A percentile compares a stretch with the other conserved stretches of the same genome.
phyloP scores from a whole-genome alignment of 2,888 invertebrate genomes.

The Lysandra bellargus region DNA sequence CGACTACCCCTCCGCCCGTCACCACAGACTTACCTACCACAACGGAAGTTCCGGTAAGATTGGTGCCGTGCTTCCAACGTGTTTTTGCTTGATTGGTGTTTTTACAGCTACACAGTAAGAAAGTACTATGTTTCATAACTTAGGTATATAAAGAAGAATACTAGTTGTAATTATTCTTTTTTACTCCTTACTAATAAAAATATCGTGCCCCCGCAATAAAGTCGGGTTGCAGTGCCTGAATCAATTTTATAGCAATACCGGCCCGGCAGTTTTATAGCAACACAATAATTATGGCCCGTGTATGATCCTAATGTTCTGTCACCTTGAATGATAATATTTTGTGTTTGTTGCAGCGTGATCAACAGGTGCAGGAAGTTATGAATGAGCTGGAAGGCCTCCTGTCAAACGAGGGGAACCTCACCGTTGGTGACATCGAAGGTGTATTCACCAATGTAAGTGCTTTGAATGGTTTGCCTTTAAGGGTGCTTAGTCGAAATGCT shows the following conservation, averaged over 20 bases:
- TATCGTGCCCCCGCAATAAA: too few species aligned
- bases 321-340: background rate
- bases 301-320: too few species aligned
- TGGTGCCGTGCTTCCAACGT: background rate
- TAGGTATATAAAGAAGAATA: background rate
- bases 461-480: background rate
- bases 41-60: constrained; percentile 40
- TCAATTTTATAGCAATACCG: too few species aligned
- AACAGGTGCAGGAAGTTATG: constrained; percentile 61
- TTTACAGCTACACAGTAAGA: background rate
- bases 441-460: constrained; percentile 60
- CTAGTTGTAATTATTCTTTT: too few species aligned
- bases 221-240: too few species aligned
- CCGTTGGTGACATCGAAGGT: constrained; percentile 50
- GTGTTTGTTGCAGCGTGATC: constrained; percentile 54
- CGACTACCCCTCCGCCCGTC: constrained; percentile 37
- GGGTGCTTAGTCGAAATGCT: too few species aligned
- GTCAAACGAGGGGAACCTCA: constrained; percentile 49
- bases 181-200: too few species aligned
- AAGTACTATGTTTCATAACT: background rate
- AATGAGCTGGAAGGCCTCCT: constrained; percentile 55
- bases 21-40: constrained; percentile 36
- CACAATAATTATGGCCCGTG: too few species aligned
- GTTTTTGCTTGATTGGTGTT: background rate
- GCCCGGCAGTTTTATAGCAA: too few species aligned